phyloP scores from a whole-genome alignment of 2,888 invertebrate species.

The Tenthredo mesomela region DNA sequence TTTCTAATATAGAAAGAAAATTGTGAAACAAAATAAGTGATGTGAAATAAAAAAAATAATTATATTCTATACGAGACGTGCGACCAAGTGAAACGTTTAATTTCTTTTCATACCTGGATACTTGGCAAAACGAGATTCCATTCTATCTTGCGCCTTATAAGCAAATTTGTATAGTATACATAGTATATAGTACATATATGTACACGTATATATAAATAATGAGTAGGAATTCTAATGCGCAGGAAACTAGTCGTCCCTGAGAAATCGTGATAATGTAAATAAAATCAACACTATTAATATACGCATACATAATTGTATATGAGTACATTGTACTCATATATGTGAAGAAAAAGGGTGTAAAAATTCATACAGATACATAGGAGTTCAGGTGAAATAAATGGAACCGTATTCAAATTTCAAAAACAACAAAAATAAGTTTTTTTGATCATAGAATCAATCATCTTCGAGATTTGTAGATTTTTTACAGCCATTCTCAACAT shows the following conservation, averaged over 20 bases:
- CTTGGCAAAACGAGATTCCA: background rate
- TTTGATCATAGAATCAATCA: too few relatives aligned
- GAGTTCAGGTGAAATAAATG: too few relatives aligned
- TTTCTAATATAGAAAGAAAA: too few relatives aligned
- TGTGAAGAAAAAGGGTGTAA: background rate
- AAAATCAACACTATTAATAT: too few relatives aligned
- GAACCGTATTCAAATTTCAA: too few relatives aligned
- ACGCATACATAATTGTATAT: background rate
- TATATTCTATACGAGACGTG: too few relatives aligned
- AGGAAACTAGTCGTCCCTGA: slow-evolving; percentile 2
- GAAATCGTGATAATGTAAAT: background rate
- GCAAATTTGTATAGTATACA: background rate
- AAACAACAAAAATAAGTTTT: too few relatives aligned
- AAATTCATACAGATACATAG: too few relatives aligned
- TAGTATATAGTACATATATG: too few relatives aligned
- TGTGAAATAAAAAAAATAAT: background rate
- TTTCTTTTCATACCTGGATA: background rate
- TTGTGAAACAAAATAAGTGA: too few relatives aligned
- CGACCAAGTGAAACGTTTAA: background rate
- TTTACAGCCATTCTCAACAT: too few relatives aligned
- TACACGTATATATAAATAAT: background rate
- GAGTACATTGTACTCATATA: background rate
- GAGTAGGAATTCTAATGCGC: background rate
- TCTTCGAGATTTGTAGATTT: too few relatives aligned
- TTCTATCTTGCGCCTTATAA: background rate